These are phyloP conservation scores for Acanthoscelides obtectus DNA, from an alignment of 2,888 invertebrate genomes.

Conservation along the genomic window DNA sequence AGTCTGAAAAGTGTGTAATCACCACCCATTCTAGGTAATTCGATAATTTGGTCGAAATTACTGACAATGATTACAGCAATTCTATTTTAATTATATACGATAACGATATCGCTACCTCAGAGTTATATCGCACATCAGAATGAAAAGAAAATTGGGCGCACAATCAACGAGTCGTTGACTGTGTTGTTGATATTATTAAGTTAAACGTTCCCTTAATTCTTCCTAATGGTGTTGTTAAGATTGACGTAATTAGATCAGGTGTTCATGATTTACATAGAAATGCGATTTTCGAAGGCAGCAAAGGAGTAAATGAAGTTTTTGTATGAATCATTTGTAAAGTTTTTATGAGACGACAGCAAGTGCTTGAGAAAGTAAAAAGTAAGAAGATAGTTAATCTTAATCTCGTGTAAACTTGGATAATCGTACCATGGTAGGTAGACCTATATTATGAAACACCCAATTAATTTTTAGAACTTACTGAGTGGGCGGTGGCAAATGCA, in stretches of 20 bases:
- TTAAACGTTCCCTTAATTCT: conserved; percentile 27
- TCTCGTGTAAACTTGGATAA: too few species aligned
- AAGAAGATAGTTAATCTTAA: too few species aligned
- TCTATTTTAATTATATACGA: conserved; percentile 44
- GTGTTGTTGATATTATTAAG: conserved; percentile 41
- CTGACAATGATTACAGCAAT: conserved; percentile 42
- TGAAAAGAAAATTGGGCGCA: conserved; percentile 40
- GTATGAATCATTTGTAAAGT: too few species aligned
- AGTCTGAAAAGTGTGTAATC: not conserved
- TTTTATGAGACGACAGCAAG: too few species aligned
- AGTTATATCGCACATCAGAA: conserved; percentile 36
- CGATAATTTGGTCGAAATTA: conserved; percentile 41
- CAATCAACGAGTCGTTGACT: conserved; percentile 42
- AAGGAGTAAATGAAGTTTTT: too few species aligned
- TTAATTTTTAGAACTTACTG: too few species aligned
- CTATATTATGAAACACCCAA: too few species aligned
- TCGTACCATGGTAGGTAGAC: too few species aligned
- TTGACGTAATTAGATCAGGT: not conserved
- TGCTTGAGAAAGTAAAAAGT: too few species aligned
- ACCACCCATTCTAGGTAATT: not conserved
- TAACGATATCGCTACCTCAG: conserved; percentile 37
- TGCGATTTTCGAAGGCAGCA: not conserved
- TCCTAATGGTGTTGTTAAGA: conserved; percentile 2
- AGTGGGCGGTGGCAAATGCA: too few species aligned
- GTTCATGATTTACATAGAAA: not conserved